A percentile compares a stretch with the other conserved stretches of the same genome.
Evolutionary conservation across 2,113 vertebrate species (phyloP).

Genomic region (Semnornis frantzii): DNA sequence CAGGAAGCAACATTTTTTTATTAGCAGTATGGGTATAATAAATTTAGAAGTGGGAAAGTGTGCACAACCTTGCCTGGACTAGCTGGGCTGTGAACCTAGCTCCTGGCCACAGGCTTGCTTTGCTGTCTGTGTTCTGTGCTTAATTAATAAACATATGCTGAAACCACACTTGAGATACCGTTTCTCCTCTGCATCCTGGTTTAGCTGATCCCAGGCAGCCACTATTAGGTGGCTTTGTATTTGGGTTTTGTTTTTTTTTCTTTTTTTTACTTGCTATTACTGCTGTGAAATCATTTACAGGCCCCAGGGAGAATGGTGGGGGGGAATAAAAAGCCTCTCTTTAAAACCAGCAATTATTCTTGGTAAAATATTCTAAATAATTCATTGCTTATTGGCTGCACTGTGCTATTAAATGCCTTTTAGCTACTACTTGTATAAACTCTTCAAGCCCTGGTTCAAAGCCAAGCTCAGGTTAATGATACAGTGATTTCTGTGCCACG

Average conservation of each 20-base stretch:
- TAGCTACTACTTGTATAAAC: conserved; percentile 52
- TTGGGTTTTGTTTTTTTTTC: neutral
- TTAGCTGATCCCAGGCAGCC: neutral
- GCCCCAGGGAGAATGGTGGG: conserved; percentile 7
- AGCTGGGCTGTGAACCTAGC: neutral
- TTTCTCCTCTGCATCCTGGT: neutral
- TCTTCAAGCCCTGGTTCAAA: conserved; percentile 27
- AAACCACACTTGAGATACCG: neutral
- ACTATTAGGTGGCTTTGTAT: neutral
- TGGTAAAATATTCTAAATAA: conserved; percentile 70
- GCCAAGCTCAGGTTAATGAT: conserved; percentile 38
- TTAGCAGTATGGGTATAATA: neutral
- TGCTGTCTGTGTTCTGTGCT: neutral
- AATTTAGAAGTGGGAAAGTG: neutral
- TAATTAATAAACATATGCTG: neutral
- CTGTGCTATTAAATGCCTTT: conserved; percentile 65
- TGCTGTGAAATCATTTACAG: conserved; percentile 1
- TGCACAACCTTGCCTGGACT: neutral
- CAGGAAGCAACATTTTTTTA: neutral
- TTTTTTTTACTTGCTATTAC: neutral
- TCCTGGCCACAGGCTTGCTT: neutral
- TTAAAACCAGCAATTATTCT: conserved; percentile 63
- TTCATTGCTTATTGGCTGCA: conserved; percentile 63
- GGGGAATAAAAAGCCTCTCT: neutral
- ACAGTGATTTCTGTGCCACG: accelerated